A percentile compares a stretch with the other conserved stretches of the same genome.
Evolutionary conservation across 2,797 vertebrate species (phyloP).

Genomic region (Gymnoscopelus microlampas): DNA sequence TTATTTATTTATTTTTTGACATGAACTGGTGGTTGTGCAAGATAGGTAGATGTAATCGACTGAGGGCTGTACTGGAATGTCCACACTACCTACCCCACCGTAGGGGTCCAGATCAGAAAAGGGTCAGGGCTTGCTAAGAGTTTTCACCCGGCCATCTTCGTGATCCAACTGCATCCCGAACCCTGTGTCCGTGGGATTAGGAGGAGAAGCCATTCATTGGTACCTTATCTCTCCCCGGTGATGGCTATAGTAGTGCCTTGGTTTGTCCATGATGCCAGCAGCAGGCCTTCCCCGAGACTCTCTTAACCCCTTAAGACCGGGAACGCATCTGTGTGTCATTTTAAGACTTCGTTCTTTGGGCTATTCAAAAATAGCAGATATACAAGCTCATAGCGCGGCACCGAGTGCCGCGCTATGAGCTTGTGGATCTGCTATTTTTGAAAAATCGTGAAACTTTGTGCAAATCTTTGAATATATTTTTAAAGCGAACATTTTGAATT

Average conservation of each 20-base stretch:
- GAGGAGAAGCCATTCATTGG: slow-evolving; percentile 65
- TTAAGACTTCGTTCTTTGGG: too few relatives aligned
- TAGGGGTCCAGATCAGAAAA: slow-evolving; percentile 71
- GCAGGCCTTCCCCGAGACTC: slow-evolving; percentile 3
- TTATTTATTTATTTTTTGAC: too few relatives aligned
- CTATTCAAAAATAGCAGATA: too few relatives aligned
- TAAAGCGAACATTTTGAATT: too few relatives aligned
- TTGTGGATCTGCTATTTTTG: too few relatives aligned
- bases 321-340: too few relatives aligned
- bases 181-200: slow-evolving; percentile 72
- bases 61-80: slow-evolving; percentile 62
- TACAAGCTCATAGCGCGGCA: too few relatives aligned
- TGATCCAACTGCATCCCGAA: slow-evolving; percentile 53
- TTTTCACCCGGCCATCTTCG: slow-evolving; percentile 56
- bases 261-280: slow-evolving; percentile 54
- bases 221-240: slow-evolving; percentile 71
- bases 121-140: slow-evolving; percentile 60
- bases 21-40: too few relatives aligned
- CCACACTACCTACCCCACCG: slow-evolving; percentile 46
- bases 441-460: too few relatives aligned
- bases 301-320: too few relatives aligned
- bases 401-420: too few relatives aligned
- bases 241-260: slow-evolving; percentile 52
- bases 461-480: too few relatives aligned
- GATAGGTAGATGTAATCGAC: slow-evolving; percentile 71